Base-by-base conservation (phyloP, 2,888 invertebrate genomes). In the Leptogaster cylindrica region DNA sequence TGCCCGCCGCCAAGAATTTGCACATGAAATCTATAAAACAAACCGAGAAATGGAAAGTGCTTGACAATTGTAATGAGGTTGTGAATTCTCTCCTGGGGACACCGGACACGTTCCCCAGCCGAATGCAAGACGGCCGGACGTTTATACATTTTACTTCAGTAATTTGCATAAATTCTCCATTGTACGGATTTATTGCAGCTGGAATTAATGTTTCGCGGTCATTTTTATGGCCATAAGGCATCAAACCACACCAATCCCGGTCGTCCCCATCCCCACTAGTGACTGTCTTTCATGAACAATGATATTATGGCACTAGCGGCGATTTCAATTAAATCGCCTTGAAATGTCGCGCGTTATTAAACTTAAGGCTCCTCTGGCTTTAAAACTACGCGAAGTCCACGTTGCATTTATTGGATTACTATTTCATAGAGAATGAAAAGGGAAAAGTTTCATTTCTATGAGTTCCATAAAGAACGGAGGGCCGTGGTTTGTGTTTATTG, bases 271-370 rank as follows among this genome's bases (percentile, higher is more conserved):
- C 18, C 23, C 8, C n/a, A 18, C 18, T 12, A 23, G 25, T 39
- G 23, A 52, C 46, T 3, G 5, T 20, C 1, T 5, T 12, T 23
- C n/a, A 7, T 20, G 25, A 1, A 23, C 48, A 25, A 7, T 23
- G 48, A 25, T 48, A 23, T 50, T 55, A 23, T 39, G 39, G 2
- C 55, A 20, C 36, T 36, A 55, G 33, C 33, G 23, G 16, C 23
- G 55, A 39, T 55, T 55, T 55, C 39, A 36, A 55, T 55, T 36
- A 55, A 55, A 23, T 55, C 55, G 55, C 55, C 55, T 55, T 55
- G 55, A 55, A 55, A 55, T 36, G 55, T 55, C 55, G 55, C 39
- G 33, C 20, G 20, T 55, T 55, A 55, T 55, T 55, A 55, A 55
- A 55, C n/a, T 20, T 55, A 36, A 36, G 23, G 55, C 36, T 36